Base-by-base conservation (phyloP, 2,797 vertebrate species). In the Pelobates cultripes region DNA sequence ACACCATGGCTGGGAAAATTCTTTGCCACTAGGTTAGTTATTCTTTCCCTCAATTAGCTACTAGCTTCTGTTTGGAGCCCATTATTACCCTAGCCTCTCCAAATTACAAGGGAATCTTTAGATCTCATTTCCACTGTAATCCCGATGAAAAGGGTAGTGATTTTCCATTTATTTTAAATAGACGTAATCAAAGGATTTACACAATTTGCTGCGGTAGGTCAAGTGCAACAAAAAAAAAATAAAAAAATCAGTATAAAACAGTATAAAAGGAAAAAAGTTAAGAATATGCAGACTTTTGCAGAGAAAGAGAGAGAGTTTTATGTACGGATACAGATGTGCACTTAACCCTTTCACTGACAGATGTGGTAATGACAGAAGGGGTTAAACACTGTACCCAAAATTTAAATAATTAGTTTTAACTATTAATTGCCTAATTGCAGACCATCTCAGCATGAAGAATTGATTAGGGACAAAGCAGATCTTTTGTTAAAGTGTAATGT, bases 191-290 rank as follows among this genome's bases (percentile, higher is more conserved):
- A 89, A 90, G 91, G 91, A 90, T 93, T 93, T 91, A 89, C 77
- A 86, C 87, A 90, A 88, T 92, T 90, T 92, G 90, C 92, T 94
- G 93, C 91, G 91, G 94, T 94, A 94, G 93, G 94, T 95, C 94
- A 95, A 95, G 94, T 94, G 91, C 91, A 88, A 28, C 47, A 3
- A 10, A 51, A 51, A 4, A 47, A 51, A 51, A 51, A 51, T 6
- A 51, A 91, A 90, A 91, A 91, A 89, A 61, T 76, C 53, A 53
- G 66, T 70, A 14, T 73, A 47, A 40, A 28, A 28, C 28, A 28
- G 28, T 28, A 76, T 57, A 44, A 12, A 43, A 43, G 28, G 41
- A 72, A 78, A 78, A 17, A 63, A 66, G 57, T 69, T 47, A 63
- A 80, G 66, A 5, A 47, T 71, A 9, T 68, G 28, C 28, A 28